Conservation (phyloP, 2,888 invertebrate genomes). For the Leucoptera coffeella region DNA sequence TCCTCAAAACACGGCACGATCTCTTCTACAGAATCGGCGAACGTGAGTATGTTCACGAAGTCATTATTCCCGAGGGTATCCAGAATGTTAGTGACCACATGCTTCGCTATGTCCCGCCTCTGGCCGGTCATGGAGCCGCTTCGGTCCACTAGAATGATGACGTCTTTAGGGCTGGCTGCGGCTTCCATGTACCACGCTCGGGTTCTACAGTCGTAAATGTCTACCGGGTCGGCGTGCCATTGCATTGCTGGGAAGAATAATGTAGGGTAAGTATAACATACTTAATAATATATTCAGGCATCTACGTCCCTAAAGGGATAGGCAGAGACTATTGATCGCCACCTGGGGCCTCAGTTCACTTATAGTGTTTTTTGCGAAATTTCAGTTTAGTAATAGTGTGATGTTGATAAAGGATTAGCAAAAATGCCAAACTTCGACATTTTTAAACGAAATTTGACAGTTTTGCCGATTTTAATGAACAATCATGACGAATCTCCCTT, state of each 20-base stretch:
- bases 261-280: too few relatives aligned
- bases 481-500: slow-evolving; percentile 84
- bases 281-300: too few relatives aligned
- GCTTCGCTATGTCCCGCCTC: slow-evolving; percentile 83
- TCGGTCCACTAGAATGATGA: slow-evolving; percentile 76
- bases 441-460: too few relatives aligned
- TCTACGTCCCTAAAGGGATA: too few relatives aligned
- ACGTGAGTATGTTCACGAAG: slow-evolving; percentile 94
- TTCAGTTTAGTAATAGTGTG: too few relatives aligned
- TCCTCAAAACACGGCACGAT: slow-evolving; percentile 87
- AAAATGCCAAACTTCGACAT: too few relatives aligned
- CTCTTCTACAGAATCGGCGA: slow-evolving; percentile 74
- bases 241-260: slow-evolving; percentile 73
- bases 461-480: too few relatives aligned
- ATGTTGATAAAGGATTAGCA: too few relatives aligned
- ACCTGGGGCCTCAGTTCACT: slow-evolving; percentile 78
- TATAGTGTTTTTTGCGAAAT: too few relatives aligned
- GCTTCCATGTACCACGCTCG: slow-evolving; percentile 97
- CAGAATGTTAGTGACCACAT: slow-evolving; percentile 81
- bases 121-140: slow-evolving; percentile 90
- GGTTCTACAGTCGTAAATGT: slow-evolving; percentile 92
- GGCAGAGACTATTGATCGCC: too few relatives aligned
- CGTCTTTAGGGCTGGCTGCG: slow-evolving; percentile 94
- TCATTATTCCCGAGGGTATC: slow-evolving; percentile 97
- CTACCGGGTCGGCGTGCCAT: slow-evolving; percentile 76